Evolutionary conservation across 2,888 invertebrate genomes (phyloP).

Genomic region (Sthenelais limicola): DNA sequence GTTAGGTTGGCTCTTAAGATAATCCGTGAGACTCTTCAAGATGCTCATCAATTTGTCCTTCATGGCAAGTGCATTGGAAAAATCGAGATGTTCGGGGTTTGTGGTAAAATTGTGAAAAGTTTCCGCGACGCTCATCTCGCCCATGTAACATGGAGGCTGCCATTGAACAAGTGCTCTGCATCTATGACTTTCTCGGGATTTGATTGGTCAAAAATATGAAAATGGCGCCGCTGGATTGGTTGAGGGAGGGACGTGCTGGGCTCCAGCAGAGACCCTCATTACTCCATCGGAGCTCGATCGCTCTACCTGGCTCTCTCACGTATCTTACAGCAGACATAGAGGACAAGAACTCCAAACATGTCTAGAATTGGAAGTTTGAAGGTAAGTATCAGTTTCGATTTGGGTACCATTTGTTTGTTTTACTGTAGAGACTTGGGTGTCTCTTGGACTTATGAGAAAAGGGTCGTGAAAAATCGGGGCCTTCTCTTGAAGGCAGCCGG

Average conservation of each 20-base stretch:
- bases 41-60: slow-evolving; percentile 38
- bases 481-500: no score
- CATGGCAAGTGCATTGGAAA: slow-evolving; percentile 32
- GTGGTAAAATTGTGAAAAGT: slow-evolving; percentile 42
- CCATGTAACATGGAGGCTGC: slow-evolving; percentile 42
- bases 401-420: neutral
- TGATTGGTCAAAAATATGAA: slow-evolving; percentile 39
- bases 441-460: no score
- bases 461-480: no score
- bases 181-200: slow-evolving; percentile 11
- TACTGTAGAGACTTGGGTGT: no score
- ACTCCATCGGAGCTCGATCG: neutral
- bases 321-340: neutral
- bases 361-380: slow-evolving; percentile 34
- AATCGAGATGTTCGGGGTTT: slow-evolving; percentile 38
- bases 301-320: neutral
- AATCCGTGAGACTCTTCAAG: slow-evolving; percentile 39
- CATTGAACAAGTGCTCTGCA: slow-evolving; percentile 34
- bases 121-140: slow-evolving; percentile 36
- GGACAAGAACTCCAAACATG: neutral
- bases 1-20: slow-evolving; percentile 42
- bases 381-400: slow-evolving; percentile 13
- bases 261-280: neutral
- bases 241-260: neutral
- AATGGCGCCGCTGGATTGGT: slow-evolving; percentile 32